Evolutionary conservation across 1,140 invertebrate species (phyloP).

Genomic region (Zophobas morio): DNA sequence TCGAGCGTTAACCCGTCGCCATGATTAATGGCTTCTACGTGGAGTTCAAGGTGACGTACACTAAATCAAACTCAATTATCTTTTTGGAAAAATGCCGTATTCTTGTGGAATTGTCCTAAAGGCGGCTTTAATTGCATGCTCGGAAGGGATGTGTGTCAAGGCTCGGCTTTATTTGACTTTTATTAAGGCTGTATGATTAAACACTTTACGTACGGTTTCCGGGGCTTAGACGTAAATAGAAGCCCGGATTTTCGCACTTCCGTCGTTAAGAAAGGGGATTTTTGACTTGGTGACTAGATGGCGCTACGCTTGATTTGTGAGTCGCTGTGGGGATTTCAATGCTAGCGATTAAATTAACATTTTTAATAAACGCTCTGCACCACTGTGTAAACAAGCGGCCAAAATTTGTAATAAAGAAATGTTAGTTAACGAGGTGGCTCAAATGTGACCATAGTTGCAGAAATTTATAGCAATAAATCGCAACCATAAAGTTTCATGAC

Average conservation of each 20-base stretch:
- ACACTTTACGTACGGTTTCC: background rate
- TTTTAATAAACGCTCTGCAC: too few relatives aligned
- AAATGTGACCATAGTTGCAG: too few relatives aligned
- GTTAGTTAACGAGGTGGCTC: too few relatives aligned
- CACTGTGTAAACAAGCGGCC: too few relatives aligned
- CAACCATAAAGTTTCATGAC: too few relatives aligned
- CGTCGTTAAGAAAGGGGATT: too few relatives aligned
- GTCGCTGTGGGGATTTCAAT: background rate
- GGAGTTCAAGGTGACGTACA: conserved; percentile 25
- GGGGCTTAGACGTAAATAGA: too few relatives aligned
- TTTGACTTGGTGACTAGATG: too few relatives aligned
- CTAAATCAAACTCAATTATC: conserved; percentile 32
- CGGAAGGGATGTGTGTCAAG: conserved; percentile 27
- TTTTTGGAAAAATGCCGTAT: background rate
- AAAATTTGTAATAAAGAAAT: too few relatives aligned
- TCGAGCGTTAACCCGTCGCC: conserved; percentile 23
- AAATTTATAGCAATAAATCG: too few relatives aligned
- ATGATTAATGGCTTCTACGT: conserved; percentile 26
- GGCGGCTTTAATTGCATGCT: conserved; percentile 5
- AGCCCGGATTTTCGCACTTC: too few relatives aligned
- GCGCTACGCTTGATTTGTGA: too few relatives aligned
- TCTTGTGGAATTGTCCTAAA: conserved; percentile 1
- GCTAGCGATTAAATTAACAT: conserved; percentile 8
- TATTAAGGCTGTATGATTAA: conserved; percentile 31
- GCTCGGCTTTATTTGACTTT: conserved; percentile 13